Evolutionary conservation across 1,140 invertebrate species (phyloP), one percentile per base, ranked within the genome.

Genomic region (Gerris buenoi): DNA sequence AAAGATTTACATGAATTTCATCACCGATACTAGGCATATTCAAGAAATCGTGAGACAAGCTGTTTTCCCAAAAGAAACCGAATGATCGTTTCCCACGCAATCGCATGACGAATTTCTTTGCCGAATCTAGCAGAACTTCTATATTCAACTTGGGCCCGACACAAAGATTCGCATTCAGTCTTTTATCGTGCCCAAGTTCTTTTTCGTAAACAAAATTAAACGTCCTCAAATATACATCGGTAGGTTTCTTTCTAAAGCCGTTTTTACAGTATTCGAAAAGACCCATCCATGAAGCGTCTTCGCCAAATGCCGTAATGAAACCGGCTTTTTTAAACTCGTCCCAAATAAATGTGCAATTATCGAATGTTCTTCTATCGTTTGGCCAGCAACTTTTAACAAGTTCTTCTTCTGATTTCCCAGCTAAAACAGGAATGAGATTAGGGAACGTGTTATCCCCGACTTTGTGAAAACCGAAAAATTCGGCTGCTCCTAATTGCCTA

Each of bases 341-440:
- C 84, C 84, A 85, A 1, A 85, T 69, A 2, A 83, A 79, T 0
- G 78, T 76, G 64, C 83, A 80, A 25, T 80, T 71, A 72, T 90
- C 87, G 69, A 85, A 88, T 14, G 77, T 74, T 18, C 56, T 23
- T 0, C 70, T 23, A 1, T 59, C 67, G 2, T 63, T 46, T 2
- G 64, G 68, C 74, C 73, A 76, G 58, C 75, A 78, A 0, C 3
- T 15, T 26, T 70, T 68, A 18, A 59, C 70, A 27, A 80, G 58
- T 64, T 73, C 78, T 23, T 69, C 63, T n/a, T 27, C 74, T 25
- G 3, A 71, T 2, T 72, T 67, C 92, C 79, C 79, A 1, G 74
- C 72, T 23, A 80, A 65, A 15, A 79, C 66, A 0, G 79, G 73
- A 3, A 78, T 68, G 29, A 81, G 67, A 71, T 80, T 81, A 0